Percentiles rank a stretch among this genome's conserved stretches.
phyloP scores from a whole-genome alignment of 2,888 invertebrate species.

The Callimorpha dominula region DNA sequence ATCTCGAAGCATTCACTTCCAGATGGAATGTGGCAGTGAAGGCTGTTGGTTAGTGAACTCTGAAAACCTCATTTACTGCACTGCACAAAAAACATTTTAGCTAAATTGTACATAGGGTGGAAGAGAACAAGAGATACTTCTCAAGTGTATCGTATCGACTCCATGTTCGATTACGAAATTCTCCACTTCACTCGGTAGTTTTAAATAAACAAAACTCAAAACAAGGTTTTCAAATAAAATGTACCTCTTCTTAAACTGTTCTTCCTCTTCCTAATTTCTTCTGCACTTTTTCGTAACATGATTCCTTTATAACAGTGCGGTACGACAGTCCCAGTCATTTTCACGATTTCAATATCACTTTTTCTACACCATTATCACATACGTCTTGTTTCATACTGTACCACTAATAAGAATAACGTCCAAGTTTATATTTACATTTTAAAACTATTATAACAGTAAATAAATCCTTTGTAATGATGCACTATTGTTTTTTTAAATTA shows the following conservation, averaged over 20 bases:
- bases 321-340: conserved; percentile 55
- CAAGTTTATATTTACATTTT: conserved; percentile 47
- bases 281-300: conserved; percentile 57
- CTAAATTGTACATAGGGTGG: neutral
- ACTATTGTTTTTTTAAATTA: conserved; percentile 47
- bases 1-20: too few relatives aligned
- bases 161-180: neutral
- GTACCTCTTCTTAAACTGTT: conserved; percentile 69
- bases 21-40: too few relatives aligned
- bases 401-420: conserved; percentile 14
- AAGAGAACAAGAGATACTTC: neutral
- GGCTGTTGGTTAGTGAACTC: too few relatives aligned
- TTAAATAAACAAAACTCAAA: neutral
- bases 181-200: neutral
- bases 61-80: too few relatives aligned
- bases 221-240: neutral
- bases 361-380: conserved; percentile 4
- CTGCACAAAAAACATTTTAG: too few relatives aligned
- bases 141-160: neutral
- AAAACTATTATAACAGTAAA: conserved; percentile 42
- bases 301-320: conserved; percentile 49
- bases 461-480: conserved; percentile 42
- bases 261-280: conserved; percentile 67
- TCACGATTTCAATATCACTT: conserved; percentile 16
- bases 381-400: neutral